phyloP scores from a whole-genome alignment of 2,797 vertebrate genomes.

The Phrynocephalus vlangalii region DNA sequence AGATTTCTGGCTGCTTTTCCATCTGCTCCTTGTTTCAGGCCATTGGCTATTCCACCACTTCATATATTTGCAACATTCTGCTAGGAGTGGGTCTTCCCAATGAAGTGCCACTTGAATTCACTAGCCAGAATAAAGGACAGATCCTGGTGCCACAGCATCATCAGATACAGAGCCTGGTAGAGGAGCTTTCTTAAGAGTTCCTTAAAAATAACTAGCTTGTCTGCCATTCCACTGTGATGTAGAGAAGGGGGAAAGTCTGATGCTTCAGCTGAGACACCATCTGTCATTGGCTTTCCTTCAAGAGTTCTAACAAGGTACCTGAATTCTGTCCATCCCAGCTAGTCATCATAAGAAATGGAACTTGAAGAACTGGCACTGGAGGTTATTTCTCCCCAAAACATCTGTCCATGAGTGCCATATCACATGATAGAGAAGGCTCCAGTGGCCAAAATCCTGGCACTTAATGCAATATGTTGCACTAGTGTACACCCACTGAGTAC shows the following conservation, averaged over 20 bases:
- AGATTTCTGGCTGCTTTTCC: background rate
- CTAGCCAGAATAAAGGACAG: background rate
- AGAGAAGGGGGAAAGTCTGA: background rate
- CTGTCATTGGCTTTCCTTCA: background rate
- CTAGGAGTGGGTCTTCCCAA: background rate
- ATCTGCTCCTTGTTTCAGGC: background rate
- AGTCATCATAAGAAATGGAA: background rate
- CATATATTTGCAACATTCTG: background rate
- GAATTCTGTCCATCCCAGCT: background rate
- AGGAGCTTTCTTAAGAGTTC: background rate
- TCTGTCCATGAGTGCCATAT: background rate
- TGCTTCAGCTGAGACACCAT: background rate
- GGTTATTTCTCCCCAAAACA: background rate
- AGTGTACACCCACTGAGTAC: too few relatives aligned
- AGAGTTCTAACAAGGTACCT: background rate
- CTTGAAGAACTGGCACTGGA: background rate
- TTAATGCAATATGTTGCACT: too few relatives aligned
- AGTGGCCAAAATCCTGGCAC: too few relatives aligned
- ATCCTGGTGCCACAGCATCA: background rate
- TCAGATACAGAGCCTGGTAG: background rate
- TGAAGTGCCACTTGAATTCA: background rate
- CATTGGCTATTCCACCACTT: too few relatives aligned
- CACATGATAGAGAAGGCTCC: background rate
- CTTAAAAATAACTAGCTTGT: background rate
- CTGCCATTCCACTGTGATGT: background rate